A percentile compares a stretch with the other conserved stretches of the same genome.
These are phyloP conservation scores for Antennarius striatus DNA, from an alignment of 2,113 vertebrate species.

Conservation along the genomic window DNA sequence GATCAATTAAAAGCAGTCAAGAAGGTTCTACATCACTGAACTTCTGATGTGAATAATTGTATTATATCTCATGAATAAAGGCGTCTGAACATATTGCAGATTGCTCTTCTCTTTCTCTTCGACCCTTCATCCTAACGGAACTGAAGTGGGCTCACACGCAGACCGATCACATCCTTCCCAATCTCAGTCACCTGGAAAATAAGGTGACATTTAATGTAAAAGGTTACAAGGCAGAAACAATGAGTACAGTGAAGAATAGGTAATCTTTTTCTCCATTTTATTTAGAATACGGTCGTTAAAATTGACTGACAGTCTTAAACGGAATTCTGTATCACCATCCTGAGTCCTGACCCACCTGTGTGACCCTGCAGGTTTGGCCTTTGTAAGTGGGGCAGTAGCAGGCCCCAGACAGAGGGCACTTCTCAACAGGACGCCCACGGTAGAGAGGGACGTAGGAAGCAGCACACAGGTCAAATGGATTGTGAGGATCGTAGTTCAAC, in stretches of 20 bases:
- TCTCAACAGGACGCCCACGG: slow-evolving; percentile 91
- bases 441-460: slow-evolving; percentile 94
- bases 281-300: background rate
- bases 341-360: slow-evolving; percentile 78
- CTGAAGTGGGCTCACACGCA: slow-evolving; percentile 95
- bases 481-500: slow-evolving; percentile 97
- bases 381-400: slow-evolving; percentile 93
- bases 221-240: background rate
- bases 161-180: slow-evolving; percentile 93
- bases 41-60: slow-evolving; percentile 10
- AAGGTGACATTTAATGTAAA: background rate
- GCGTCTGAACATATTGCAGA: slow-evolving; percentile 1
- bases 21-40: slow-evolving; percentile 32
- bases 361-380: slow-evolving; percentile 93
- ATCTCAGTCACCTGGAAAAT: slow-evolving; percentile 90
- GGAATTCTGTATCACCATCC: background rate
- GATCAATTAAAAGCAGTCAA: slow-evolving; percentile 15
- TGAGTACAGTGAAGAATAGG: too few relatives aligned
- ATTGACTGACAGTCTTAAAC: too few relatives aligned
- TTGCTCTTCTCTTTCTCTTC: background rate
- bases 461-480: slow-evolving; percentile 96
- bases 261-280: too few relatives aligned
- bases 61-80: slow-evolving; percentile 24
- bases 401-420: slow-evolving; percentile 93
- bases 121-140: slow-evolving; percentile 83